Evolutionary conservation across 2,113 vertebrate genomes (phyloP).

Genomic region (Cacatua alba): DNA sequence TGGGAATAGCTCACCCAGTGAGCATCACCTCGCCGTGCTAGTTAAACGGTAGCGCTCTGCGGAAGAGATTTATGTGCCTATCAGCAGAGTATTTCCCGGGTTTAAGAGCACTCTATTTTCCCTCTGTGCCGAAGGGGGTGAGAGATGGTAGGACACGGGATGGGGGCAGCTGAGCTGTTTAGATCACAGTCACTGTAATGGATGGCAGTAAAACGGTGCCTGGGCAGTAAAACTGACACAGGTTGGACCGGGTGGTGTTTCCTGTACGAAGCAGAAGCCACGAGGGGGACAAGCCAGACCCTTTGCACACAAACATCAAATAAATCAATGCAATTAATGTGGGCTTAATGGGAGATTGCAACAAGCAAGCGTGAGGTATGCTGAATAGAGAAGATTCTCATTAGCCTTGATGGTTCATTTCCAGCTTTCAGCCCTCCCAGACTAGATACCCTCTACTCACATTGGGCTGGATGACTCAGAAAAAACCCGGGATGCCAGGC

Average conservation of each 20-base stretch:
- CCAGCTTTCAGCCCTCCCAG: neutral
- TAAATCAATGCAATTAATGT: slow-evolving; percentile 23
- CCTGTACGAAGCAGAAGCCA: neutral
- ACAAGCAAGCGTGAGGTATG: neutral
- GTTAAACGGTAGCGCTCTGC: neutral
- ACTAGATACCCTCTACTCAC: neutral
- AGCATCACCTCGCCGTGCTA: neutral
- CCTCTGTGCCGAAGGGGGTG: neutral
- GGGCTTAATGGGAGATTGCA: neutral
- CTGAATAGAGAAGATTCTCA: neutral
- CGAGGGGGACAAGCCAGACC: too few species aligned
- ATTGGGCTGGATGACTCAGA: neutral
- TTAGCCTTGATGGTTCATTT: neutral
- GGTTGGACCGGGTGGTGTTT: neutral
- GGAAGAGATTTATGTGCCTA: neutral
- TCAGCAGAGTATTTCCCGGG: neutral
- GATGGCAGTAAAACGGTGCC: neutral
- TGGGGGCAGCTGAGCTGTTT: neutral
- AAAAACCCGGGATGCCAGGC: neutral
- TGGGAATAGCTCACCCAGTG: neutral
- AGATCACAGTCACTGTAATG: neutral
- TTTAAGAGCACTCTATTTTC: neutral
- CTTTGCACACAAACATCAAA: neutral
- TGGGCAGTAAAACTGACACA: neutral
- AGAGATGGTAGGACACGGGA: neutral